These are phyloP conservation scores for Sylvicola fuscatus DNA, from an alignment of 2,888 invertebrate species.

Conservation along the genomic window DNA sequence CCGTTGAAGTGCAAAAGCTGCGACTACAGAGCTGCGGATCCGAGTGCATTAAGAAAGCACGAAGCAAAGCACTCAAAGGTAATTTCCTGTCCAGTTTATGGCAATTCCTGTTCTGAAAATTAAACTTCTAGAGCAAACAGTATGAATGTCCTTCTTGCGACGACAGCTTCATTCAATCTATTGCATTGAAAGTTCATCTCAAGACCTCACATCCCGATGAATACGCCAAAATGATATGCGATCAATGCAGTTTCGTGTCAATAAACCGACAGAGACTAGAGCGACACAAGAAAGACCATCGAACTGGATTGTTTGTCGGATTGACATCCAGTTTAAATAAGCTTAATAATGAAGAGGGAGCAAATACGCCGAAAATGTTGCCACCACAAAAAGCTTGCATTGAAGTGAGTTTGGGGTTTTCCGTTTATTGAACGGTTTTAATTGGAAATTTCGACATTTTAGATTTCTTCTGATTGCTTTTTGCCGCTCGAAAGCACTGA, in stretches of 20 bases:
- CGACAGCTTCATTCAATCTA: slow-evolving; percentile 47
- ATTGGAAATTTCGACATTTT: too few species aligned
- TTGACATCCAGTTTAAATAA: not conserved
- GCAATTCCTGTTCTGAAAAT: too few species aligned
- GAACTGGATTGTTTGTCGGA: slow-evolving; percentile 14
- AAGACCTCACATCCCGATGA: slow-evolving; percentile 30
- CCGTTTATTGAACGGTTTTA: too few species aligned
- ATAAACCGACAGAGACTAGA: slow-evolving; percentile 14
- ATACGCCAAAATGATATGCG: slow-evolving; percentile 16
- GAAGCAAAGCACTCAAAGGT: slow-evolving; percentile 34
- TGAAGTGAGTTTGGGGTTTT: not conserved
- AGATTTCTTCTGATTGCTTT: slow-evolving; percentile 21
- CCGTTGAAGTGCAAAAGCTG: slow-evolving; percentile 50
- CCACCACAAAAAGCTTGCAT: not conserved
- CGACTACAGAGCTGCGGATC: slow-evolving; percentile 49
- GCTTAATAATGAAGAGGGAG: not conserved
- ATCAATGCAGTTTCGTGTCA: slow-evolving; percentile 18
- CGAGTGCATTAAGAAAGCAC: slow-evolving; percentile 48
- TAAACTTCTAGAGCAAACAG: slow-evolving; percentile 12
- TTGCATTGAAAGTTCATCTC: slow-evolving; percentile 40
- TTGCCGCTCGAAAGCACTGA: slow-evolving; percentile 20
- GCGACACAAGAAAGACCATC: slow-evolving; percentile 19
- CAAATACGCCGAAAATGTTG: too few species aligned
- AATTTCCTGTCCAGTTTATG: not conserved
- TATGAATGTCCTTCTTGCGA: slow-evolving; percentile 46